phyloP scores from a whole-genome alignment of 2,888 invertebrate genomes.

The Melipona beecheii region DNA sequence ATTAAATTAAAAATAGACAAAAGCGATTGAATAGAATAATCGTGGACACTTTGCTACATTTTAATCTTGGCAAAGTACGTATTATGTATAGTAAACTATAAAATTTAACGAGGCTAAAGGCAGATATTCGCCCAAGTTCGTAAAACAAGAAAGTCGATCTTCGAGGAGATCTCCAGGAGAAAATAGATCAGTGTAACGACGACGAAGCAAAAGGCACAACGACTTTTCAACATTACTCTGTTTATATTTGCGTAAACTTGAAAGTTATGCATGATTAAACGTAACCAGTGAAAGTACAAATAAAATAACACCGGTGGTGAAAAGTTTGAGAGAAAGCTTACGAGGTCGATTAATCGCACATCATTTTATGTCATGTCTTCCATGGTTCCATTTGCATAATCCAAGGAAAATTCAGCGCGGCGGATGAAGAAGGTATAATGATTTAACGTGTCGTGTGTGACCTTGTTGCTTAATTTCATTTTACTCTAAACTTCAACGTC shows the following conservation, averaged over 20 bases:
- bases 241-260: slow-evolving; percentile 38
- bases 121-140: not conserved
- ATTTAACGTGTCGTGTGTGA: not conserved
- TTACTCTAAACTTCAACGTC: not conserved
- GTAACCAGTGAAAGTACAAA: slow-evolving; percentile 39
- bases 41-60: no score
- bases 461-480: not conserved
- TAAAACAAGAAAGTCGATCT: not conserved
- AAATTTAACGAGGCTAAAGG: not conserved
- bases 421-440: not conserved
- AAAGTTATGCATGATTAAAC: slow-evolving; percentile 20
- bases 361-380: not conserved
- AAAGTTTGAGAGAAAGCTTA: slow-evolving; percentile 20
- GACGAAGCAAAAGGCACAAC: not conserved
- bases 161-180: not conserved
- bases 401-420: not conserved
- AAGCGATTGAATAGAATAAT: no score
- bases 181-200: slow-evolving; percentile 4
- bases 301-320: slow-evolving; percentile 2
- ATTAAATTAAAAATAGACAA: no score
- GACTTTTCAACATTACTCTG: slow-evolving; percentile 2
- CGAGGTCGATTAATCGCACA: not conserved
- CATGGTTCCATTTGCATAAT: not conserved
- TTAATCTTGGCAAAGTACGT: no score
- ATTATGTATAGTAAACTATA: not conserved